A percentile compares a stretch with the other conserved stretches of the same genome.
Evolutionary conservation across 2,113 vertebrate species (phyloP).

Genomic region (Ursus arctos): DNA sequence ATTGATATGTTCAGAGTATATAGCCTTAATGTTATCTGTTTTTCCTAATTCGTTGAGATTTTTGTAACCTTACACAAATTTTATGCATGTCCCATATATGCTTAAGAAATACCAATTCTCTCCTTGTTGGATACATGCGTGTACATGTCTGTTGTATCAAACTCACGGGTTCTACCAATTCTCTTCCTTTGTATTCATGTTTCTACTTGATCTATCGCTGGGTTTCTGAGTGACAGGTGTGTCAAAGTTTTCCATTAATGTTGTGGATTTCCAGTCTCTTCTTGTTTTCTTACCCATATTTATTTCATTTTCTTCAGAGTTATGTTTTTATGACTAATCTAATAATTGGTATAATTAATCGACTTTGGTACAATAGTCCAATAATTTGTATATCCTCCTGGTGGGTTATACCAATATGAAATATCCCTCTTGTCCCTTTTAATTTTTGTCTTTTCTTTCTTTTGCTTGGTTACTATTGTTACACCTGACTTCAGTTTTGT

Average conservation of each 20-base stretch:
- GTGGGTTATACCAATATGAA: neutral
- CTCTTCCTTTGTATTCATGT: neutral
- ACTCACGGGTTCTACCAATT: neutral
- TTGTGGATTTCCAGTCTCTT: neutral
- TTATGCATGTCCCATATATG: neutral
- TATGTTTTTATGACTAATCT: neutral
- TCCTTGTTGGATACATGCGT: neutral
- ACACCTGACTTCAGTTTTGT: neutral
- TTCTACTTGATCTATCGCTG: neutral
- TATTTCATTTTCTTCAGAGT: constrained; percentile 6
- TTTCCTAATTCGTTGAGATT: constrained; percentile 21
- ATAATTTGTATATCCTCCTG: neutral
- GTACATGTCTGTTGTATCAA: neutral
- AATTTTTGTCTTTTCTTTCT: neutral
- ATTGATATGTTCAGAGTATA: neutral
- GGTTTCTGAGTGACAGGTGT: neutral
- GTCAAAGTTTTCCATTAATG: neutral
- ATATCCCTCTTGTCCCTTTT: neutral
- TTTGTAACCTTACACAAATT: constrained; percentile 18
- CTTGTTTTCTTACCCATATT: constrained; percentile 43
- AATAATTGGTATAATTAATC: neutral
- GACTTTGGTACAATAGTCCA: neutral
- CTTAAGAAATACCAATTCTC: neutral
- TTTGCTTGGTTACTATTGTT: neutral
- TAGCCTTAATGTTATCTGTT: neutral